A percentile compares a stretch with the other conserved stretches of the same genome.
phyloP scores from a whole-genome alignment of 2,113 vertebrate genomes.

The Calonectris borealis region DNA sequence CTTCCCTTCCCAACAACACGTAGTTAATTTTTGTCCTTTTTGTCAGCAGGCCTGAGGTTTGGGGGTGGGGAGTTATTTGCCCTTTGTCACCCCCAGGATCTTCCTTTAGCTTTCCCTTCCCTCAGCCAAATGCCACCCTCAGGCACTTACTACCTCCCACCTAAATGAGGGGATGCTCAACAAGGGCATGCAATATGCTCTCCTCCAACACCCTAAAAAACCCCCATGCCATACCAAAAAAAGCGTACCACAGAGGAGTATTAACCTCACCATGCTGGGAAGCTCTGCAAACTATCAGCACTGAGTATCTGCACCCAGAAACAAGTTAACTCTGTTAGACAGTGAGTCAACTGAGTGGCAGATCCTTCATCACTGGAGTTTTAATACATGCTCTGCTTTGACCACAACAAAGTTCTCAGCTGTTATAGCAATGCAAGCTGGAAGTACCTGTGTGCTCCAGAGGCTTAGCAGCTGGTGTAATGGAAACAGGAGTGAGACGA shows the following conservation, averaged over 20 bases:
- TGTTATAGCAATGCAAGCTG: background rate
- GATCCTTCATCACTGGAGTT: background rate
- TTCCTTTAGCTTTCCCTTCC: background rate
- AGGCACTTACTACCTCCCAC: background rate
- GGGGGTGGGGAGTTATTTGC: background rate
- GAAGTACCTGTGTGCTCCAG: background rate
- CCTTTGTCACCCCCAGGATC: background rate
- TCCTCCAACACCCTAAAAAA: background rate
- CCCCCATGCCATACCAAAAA: background rate
- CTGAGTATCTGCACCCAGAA: background rate
- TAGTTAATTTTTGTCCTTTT: background rate
- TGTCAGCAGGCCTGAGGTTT: background rate
- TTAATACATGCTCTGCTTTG: background rate
- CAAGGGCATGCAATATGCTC: background rate
- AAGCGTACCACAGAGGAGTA: background rate
- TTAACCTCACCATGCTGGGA: background rate
- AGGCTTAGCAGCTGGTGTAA: background rate
- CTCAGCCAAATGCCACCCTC: background rate
- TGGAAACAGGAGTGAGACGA: background rate
- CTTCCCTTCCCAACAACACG: background rate
- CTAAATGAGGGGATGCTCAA: background rate
- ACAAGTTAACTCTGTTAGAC: background rate
- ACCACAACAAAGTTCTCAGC: background rate
- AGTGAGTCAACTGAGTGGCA: background rate
- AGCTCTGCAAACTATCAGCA: background rate